These are phyloP conservation scores for Epiblema foenella DNA, from an alignment of 2,888 invertebrate genomes.

Conservation along the genomic window DNA sequence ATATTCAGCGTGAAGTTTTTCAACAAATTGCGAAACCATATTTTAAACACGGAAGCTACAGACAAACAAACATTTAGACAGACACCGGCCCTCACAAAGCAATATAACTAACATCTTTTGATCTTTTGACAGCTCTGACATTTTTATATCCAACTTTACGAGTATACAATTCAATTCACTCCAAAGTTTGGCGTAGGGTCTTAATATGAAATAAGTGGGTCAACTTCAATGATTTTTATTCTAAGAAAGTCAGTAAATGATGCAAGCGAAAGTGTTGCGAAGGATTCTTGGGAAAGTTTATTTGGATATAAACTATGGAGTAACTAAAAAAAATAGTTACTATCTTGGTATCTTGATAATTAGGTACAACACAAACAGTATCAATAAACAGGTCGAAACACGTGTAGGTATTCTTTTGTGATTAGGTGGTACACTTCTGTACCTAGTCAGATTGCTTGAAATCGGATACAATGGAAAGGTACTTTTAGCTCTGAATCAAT, in stretches of 20 bases:
- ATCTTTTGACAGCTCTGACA: conserved; percentile 28
- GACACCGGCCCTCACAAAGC: conserved; percentile 12
- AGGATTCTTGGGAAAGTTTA: conserved; percentile 20
- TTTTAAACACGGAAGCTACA: conserved; percentile 31
- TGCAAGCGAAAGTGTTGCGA: conserved; percentile 16
- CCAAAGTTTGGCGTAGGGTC: not conserved
- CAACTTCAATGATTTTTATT: conserved; percentile 22
- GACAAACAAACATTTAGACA: conserved; percentile 20
- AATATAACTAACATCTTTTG: conserved; percentile 27
- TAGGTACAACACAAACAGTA: conserved; percentile 3
- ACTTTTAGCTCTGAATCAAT: no score
- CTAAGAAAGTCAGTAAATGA: conserved; percentile 24
- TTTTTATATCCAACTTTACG: conserved; percentile 24
- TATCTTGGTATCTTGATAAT: no score
- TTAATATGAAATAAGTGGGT: conserved; percentile 2
- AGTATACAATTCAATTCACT: conserved; percentile 11
- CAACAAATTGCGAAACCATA: conserved; percentile 24
- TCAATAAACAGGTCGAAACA: not conserved
- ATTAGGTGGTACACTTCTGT: no score
- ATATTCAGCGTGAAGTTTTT: conserved; percentile 11
- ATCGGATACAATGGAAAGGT: no score
- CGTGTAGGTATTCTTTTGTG: not conserved
- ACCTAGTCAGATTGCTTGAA: no score
- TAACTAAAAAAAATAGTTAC: not conserved
- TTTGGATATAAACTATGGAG: conserved; percentile 1